Base-by-base conservation (phyloP, 2,797 vertebrate species). In the Acanthiza pusilla region DNA sequence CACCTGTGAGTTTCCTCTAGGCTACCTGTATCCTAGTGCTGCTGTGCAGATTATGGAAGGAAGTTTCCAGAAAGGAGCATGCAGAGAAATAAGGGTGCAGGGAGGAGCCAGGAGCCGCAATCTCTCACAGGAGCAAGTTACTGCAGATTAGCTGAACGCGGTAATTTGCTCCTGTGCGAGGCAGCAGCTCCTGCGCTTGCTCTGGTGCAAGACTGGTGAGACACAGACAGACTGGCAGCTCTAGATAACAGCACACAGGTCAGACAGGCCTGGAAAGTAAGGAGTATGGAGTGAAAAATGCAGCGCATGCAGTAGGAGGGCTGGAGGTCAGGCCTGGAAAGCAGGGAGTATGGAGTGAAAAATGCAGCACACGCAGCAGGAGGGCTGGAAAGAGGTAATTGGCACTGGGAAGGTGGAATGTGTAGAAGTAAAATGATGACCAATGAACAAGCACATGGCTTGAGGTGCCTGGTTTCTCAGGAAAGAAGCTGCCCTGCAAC, bases 161-260 rank as follows among this genome's bases (percentile, higher is more conserved):
- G 90, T 88, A 90, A 93, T 93, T 95, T 95, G 95, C 94, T 95
- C 94, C 95, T 96, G 90, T 94, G 95, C 70, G 91, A 96, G 88
- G 88, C 94, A 94, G 95, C 90, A 96, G 93, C 85, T 94, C 91
- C 93, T 94, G 76, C 0, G 27, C 91, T 94, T 94, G 92, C 81
- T 93, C 78, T 85, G 55, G 17, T 58, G 70, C 47, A 51, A 91
- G 58, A 47, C 26, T 2, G 15, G 38, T 34, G 48, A 30, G 70
- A 86, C 54, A 67, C 34, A 60, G 67, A 61, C 30, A 65, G 42
- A 42, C 68, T 40, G 43, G 43, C 21, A 54, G 85, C 62, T 68
- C 55, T 10, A 84, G 61, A 16, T 21, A 53, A 74, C 38, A 71
- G 62, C 58, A 60, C 27, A 53, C 45, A 70, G 48, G 43, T 45